Conservation (phyloP, 2,888 invertebrate species). For the Xestoiulus laeticollis region DNA sequence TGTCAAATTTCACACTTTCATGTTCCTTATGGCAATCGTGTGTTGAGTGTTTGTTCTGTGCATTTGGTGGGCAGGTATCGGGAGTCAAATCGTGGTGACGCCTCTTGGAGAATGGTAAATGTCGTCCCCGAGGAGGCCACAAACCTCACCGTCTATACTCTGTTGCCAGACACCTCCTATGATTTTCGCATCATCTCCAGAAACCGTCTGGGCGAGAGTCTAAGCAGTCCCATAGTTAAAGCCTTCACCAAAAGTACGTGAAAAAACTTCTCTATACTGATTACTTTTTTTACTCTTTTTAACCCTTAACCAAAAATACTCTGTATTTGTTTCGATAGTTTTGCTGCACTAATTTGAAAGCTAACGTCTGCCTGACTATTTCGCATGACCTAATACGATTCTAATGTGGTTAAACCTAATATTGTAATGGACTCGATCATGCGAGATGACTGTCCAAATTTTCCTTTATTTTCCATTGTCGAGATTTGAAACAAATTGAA, state of each 20-base stretch:
- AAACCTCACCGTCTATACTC: conserved; percentile 87
- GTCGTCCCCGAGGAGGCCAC: conserved; percentile 93
- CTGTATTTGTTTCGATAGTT: not conserved
- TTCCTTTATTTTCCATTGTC: too few relatives aligned
- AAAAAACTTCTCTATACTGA: not conserved
- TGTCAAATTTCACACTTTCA: not conserved
- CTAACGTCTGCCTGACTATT: not conserved
- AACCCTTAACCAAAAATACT: not conserved
- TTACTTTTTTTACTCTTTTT: not conserved
- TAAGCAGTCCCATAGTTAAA: conserved; percentile 92
- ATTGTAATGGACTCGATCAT: not conserved
- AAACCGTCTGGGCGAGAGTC: conserved; percentile 93
- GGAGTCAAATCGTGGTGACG: conserved; percentile 76
- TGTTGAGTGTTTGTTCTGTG: conserved; percentile 7
- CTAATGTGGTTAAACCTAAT: not conserved
- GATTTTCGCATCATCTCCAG: conserved; percentile 97
- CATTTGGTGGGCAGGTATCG: conserved; percentile 71
- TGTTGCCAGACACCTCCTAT: conserved; percentile 89
- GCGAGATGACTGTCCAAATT: too few relatives aligned
- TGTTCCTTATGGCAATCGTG: not conserved
- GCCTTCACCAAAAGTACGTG: conserved; percentile 86
- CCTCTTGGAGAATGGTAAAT: conserved; percentile 92
- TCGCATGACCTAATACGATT: conserved; percentile 23
- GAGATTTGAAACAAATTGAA: too few relatives aligned
- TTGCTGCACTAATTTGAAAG: not conserved